A percentile compares a stretch with the other conserved stretches of the same genome.
phyloP scores from a whole-genome alignment of 1,140 invertebrate genomes.

The Orchestia grillus region DNA sequence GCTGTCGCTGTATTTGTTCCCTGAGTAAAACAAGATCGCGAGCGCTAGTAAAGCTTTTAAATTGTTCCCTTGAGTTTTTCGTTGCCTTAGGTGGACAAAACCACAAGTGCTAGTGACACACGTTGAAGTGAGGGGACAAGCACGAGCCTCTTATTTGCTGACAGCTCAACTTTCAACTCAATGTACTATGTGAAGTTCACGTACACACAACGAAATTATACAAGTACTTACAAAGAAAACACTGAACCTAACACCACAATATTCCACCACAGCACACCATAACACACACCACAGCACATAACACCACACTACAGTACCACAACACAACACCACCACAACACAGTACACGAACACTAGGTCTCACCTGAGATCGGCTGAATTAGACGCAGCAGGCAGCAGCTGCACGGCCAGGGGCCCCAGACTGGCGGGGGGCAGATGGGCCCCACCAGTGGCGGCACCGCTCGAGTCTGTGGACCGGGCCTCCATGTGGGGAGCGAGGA shows the following conservation, averaged over 20 bases:
- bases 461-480: background rate
- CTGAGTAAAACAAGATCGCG: background rate
- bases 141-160: no score
- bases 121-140: no score
- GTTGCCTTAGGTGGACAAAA: no score
- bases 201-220: no score
- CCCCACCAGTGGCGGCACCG: background rate
- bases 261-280: background rate
- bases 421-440: background rate
- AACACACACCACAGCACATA: background rate
- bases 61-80: no score
- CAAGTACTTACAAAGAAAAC: background rate
- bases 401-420: slow-evolving; percentile 27
- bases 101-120: no score
- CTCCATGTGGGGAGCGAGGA: background rate
- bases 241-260: background rate
- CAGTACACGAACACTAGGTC: background rate
- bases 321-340: background rate
- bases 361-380: slow-evolving; percentile 9
- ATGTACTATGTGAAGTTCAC: no score
- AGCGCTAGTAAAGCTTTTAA: no score
- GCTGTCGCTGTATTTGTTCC: slow-evolving; percentile 15
- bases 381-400: background rate
- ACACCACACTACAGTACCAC: background rate
- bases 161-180: no score